These are phyloP conservation scores for Papilio gigon DNA, from an alignment of 2,888 invertebrate genomes.

Conservation along the genomic window DNA sequence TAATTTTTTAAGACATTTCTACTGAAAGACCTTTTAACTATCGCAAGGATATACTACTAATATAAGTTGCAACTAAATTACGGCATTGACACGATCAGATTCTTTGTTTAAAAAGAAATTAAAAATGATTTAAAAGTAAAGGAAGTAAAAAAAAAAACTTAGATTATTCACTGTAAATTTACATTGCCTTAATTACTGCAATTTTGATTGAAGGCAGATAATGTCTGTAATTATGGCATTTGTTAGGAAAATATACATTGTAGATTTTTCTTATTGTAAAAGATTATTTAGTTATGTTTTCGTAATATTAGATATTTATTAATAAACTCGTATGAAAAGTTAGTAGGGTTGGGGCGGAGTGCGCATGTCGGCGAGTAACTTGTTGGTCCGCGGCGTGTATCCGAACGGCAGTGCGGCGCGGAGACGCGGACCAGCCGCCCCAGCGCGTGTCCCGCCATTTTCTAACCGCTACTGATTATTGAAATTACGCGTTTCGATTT, in stretches of 20 bases:
- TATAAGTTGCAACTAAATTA: neutral
- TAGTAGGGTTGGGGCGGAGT: slow-evolving; percentile 48
- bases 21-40: slow-evolving; percentile 41
- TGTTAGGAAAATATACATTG: too few species aligned
- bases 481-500: slow-evolving; percentile 44
- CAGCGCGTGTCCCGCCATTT: slow-evolving; percentile 59
- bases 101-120: neutral
- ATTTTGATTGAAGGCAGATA: too few species aligned
- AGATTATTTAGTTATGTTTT: too few species aligned
- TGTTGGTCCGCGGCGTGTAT: slow-evolving; percentile 61
- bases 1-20: slow-evolving; percentile 75
- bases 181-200: too few species aligned
- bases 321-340: slow-evolving; percentile 43
- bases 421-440: slow-evolving; percentile 56
- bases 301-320: slow-evolving; percentile 26
- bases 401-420: slow-evolving; percentile 75
- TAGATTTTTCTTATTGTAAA: neutral
- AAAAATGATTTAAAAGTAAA: neutral
- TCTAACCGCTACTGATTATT: slow-evolving; percentile 49
- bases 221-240: too few species aligned
- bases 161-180: neutral
- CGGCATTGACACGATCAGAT: neutral
- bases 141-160: neutral
- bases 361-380: slow-evolving; percentile 79
- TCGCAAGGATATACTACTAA: slow-evolving; percentile 18